Evolutionary conservation across 2,797 vertebrate species (phyloP), one percentile per base, ranked within the genome.

Genomic region (Clarias pachynema): DNA sequence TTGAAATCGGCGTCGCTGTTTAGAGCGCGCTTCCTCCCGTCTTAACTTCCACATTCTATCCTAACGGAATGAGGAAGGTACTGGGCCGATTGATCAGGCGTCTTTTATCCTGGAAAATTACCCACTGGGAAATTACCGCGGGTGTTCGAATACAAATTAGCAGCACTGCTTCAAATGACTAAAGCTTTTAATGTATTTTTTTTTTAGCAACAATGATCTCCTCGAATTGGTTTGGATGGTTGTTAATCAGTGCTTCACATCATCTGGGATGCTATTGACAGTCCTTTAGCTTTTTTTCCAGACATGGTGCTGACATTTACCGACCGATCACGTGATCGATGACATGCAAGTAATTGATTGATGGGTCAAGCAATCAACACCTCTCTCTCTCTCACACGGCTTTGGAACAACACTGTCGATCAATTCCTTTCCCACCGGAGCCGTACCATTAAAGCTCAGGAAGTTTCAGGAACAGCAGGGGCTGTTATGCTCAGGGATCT

Each of bases 291-390:
- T 86, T 31, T 63, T 63, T 70, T 63, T 70, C 34, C 31, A 15
- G 26, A 44, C 9, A 12, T 56, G 31, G 29, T 79, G 75, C 69
- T 63, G 82, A 78, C 79, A 86, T 82, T 82, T 86, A 85, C 57
- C 29, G 34, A 84, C 87, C 44, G 65, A 84, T 85, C 72, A 53
- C 80, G 65, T 87, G 86, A 90, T 90, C 66, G 79, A 89, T 91
- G 89, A 89, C 87, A 68, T 70, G 79, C 85, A 84, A 85, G 88
- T 89, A 86, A 89, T 86, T 89, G 91, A 91, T 91, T 91, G 89
- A 91, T 90, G 86, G 82, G 86, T 89, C 63, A 86, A 85, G 70
- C 88, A 87, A 90, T 88, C 87, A 89, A 73, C 10, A 22, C 86
- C 77, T 84, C 82, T 84, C 78, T 90, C 40, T 73, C 57, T 34